phyloP scores from a whole-genome alignment of 2,113 vertebrate species.

The Takifugu bimaculatus region DNA sequence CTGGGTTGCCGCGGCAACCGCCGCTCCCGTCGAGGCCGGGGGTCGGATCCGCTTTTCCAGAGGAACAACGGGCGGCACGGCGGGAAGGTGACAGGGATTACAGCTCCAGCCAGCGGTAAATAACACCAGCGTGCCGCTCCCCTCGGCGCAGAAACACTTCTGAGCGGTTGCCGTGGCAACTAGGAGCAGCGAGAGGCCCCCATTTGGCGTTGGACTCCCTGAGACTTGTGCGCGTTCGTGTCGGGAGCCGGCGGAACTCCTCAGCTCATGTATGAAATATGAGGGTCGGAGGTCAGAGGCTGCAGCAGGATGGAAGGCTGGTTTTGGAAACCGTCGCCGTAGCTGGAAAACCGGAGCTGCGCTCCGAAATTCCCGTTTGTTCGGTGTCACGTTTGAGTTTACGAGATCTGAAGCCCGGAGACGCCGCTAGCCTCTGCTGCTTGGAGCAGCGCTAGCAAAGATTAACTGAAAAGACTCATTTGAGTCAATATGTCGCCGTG shows the following conservation, averaged over 20 bases:
- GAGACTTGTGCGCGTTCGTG: slow-evolving; percentile 44
- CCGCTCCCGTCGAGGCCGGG: slow-evolving; percentile 30
- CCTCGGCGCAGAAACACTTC: slow-evolving; percentile 36
- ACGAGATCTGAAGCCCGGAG: no score
- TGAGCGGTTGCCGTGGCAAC: slow-evolving; percentile 65
- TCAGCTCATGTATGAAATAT: neutral
- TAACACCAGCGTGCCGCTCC: slow-evolving; percentile 37
- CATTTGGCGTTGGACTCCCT: slow-evolving; percentile 57
- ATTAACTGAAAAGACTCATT: slow-evolving; percentile 2
- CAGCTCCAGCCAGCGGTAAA: slow-evolving; percentile 55
- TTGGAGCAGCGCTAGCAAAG: neutral
- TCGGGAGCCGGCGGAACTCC: neutral
- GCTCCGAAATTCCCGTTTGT: no score
- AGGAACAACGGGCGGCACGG: slow-evolving; percentile 46
- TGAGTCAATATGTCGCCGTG: slow-evolving; percentile 29
- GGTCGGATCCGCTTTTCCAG: slow-evolving; percentile 55
- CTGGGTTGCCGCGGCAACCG: slow-evolving; percentile 65
- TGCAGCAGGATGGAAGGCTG: no score
- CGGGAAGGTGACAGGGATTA: slow-evolving; percentile 61
- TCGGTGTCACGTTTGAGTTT: no score
- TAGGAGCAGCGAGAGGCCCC: slow-evolving; percentile 57
- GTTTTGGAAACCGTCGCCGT: no score
- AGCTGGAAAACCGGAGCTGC: no score
- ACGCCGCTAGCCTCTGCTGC: no score
- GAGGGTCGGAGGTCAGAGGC: slow-evolving; percentile 22